Percentiles rank a stretch among this genome's conserved stretches.
Evolutionary conservation across 2,888 invertebrate genomes (phyloP).

Genomic region (Cancer borealis): DNA sequence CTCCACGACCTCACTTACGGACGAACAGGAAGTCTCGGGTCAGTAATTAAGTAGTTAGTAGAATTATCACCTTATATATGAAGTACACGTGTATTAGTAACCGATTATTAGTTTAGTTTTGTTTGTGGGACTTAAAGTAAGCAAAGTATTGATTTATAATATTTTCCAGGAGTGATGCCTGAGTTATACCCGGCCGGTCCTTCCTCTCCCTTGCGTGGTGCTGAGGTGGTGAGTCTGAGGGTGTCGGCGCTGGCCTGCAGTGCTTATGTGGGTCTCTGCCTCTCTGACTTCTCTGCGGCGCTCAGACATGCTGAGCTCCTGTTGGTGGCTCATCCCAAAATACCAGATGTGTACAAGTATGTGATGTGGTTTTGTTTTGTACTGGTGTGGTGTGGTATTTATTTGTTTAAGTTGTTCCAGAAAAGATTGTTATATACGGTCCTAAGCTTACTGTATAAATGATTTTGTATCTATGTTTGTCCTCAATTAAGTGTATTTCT

Average conservation of each 20-base stretch:
- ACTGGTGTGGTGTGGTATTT: neutral
- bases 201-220: conserved; percentile 71
- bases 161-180: conserved; percentile 70
- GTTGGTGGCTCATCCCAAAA: conserved; percentile 85
- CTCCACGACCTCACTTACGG: conserved; percentile 70
- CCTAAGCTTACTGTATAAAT: neutral
- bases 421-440: neutral
- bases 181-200: conserved; percentile 73
- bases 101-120: neutral
- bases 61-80: neutral
- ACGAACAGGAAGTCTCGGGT: conserved; percentile 76
- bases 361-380: conserved; percentile 70
- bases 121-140: neutral
- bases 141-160: neutral
- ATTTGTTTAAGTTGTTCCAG: neutral
- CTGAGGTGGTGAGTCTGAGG: conserved; percentile 75
- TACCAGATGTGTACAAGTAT: conserved; percentile 87
- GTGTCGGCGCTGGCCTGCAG: conserved; percentile 82
- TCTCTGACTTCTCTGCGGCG: conserved; percentile 83
- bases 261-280: conserved; percentile 88
- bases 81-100: neutral
- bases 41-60: neutral
- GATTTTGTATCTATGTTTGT: neutral
- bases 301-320: conserved; percentile 87
- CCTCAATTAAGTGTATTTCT: neutral